phyloP scores from a whole-genome alignment of 2,888 invertebrate genomes.

The Lacanobia oleracea region DNA sequence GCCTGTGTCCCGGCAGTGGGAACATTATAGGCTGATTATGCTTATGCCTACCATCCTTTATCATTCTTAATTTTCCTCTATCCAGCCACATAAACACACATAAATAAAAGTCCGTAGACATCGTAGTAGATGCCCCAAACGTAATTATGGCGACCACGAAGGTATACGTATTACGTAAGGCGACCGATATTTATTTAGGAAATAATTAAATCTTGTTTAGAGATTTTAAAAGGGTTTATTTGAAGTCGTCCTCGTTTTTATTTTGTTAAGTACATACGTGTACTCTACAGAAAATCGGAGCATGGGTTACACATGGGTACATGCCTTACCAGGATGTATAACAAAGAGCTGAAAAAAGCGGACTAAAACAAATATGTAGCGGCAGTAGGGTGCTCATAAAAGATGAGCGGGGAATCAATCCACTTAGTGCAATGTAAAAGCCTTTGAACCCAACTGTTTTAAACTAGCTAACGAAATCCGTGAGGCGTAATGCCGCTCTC shows the following conservation, averaged over 20 bases:
- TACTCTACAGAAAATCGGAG: background rate
- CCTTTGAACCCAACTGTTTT: constrained; percentile 54
- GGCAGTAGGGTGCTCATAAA: constrained; percentile 28
- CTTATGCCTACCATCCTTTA: constrained; percentile 1
- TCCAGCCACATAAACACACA: constrained; percentile 3
- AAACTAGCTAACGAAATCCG: constrained; percentile 57
- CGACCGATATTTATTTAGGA: constrained; percentile 28
- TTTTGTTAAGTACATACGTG: background rate
- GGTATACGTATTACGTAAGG: background rate
- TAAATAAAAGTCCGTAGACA: background rate
- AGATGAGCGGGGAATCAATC: constrained; percentile 48
- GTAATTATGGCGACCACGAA: constrained; percentile 10
- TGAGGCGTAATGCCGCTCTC: constrained; percentile 38
- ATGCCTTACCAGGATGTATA: background rate
- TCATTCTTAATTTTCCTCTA: background rate
- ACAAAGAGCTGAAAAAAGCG: constrained; percentile 32
- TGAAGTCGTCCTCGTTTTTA: constrained; percentile 19
- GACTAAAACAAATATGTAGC: constrained; percentile 29
- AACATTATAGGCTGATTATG: too few species aligned
- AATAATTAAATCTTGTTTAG: constrained; percentile 30
- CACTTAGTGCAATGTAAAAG: constrained; percentile 45
- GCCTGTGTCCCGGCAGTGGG: too few species aligned
- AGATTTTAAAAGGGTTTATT: constrained; percentile 9
- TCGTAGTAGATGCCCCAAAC: constrained; percentile 1
- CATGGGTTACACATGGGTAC: background rate